Evolutionary conservation across 53 echinoderm and acorn worm species (phyloP).

Genomic region (Apostichopus leukothele): DNA sequence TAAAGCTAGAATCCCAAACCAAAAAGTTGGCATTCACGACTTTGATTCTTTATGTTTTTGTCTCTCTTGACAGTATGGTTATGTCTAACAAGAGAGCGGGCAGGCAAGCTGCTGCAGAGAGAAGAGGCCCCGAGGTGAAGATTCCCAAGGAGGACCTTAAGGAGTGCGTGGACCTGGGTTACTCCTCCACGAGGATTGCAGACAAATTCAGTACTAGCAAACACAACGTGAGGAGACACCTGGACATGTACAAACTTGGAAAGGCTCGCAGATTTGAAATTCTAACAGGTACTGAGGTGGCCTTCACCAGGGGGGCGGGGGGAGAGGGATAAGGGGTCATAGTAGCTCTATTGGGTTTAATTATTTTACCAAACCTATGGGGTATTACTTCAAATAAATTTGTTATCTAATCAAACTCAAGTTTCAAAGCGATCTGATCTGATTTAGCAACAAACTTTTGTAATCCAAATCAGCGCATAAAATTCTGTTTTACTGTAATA

Average conservation of each 20-base stretch:
- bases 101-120: slow-evolving; percentile 4
- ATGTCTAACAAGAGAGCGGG: slow-evolving; percentile 26
- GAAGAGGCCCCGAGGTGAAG: slow-evolving; percentile 1
- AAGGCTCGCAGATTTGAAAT: slow-evolving; percentile 30
- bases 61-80: slow-evolving; percentile 4
- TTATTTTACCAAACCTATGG: too few relatives aligned
- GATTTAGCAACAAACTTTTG: too few relatives aligned
- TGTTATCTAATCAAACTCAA: too few relatives aligned
- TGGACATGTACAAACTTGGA: slow-evolving; percentile 25
- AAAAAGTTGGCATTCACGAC: too few relatives aligned
- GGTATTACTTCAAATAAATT: too few relatives aligned
- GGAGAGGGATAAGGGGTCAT: not conserved
- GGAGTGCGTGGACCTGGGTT: slow-evolving; percentile 15
- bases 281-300: not conserved
- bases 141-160: slow-evolving; percentile 21
- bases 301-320: not conserved
- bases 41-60: too few relatives aligned
- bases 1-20: too few relatives aligned
- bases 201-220: slow-evolving; percentile 22
- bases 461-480: too few relatives aligned
- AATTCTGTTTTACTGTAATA: too few relatives aligned
- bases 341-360: too few relatives aligned
- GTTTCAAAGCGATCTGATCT: too few relatives aligned
- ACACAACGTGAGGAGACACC: slow-evolving; percentile 9
- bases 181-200: slow-evolving; percentile 9